These are phyloP conservation scores for Heteromormyrus szaboi DNA, from an alignment of 2,797 vertebrate genomes.

Conservation along the genomic window DNA sequence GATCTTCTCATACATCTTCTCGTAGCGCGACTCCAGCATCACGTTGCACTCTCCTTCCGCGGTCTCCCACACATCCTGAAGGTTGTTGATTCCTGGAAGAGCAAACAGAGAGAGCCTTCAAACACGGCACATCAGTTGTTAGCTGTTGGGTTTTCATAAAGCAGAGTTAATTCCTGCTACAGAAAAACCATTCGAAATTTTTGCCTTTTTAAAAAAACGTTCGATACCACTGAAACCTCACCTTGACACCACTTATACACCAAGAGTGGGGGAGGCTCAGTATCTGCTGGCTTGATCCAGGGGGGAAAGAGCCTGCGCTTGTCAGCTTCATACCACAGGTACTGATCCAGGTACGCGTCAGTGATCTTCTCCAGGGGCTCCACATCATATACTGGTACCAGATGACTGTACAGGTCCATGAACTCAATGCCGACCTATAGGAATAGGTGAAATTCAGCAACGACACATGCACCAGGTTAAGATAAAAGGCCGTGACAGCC, in stretches of 20 bases:
- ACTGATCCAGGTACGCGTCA: slow-evolving; percentile 96
- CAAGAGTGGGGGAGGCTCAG: slow-evolving; percentile 89
- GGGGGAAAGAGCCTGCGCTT: slow-evolving; percentile 94
- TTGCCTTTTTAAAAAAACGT: not conserved
- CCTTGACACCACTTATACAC: slow-evolving; percentile 99
- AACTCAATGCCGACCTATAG: slow-evolving; percentile 94
- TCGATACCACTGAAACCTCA: slow-evolving; percentile 38
- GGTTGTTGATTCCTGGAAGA: slow-evolving; percentile 81
- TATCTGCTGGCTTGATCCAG: slow-evolving; percentile 98
- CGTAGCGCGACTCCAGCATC: slow-evolving; percentile 97
- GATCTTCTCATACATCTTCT: slow-evolving; percentile 99
- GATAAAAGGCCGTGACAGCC: not conserved
- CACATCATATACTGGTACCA: slow-evolving; percentile 96
- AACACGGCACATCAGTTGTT: not conserved
- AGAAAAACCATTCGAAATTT: not conserved
- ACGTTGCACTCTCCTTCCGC: slow-evolving; percentile 96
- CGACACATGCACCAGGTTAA: not conserved
- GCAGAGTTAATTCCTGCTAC: not conserved
- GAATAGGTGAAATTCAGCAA: not conserved
- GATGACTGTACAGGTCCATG: slow-evolving; percentile 98
- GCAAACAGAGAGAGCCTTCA: not conserved
- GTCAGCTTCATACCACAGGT: slow-evolving; percentile 97
- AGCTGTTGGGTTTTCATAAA: not conserved
- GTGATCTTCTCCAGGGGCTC: slow-evolving; percentile 98
- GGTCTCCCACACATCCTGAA: slow-evolving; percentile 98